Conservation (phyloP, 2,113 vertebrate species). For the Cichladusa arquata region DNA sequence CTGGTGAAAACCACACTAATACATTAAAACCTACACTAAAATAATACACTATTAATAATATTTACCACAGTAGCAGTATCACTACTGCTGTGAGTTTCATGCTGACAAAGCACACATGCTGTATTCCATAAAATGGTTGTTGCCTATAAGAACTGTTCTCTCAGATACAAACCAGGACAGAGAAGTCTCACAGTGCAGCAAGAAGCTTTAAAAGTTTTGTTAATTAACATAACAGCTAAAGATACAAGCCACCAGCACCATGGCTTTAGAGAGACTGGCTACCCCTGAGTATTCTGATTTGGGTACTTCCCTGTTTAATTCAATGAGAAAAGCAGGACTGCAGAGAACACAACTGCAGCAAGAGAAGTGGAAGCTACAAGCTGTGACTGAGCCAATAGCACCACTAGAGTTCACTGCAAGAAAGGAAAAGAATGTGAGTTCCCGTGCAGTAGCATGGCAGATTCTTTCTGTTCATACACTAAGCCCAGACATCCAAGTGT, state of each 20-base stretch:
- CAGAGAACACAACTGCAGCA: neutral
- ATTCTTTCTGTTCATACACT: neutral
- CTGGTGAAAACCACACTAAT: neutral
- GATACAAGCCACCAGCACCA: neutral
- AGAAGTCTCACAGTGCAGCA: neutral
- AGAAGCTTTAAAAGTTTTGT: neutral
- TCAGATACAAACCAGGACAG: neutral
- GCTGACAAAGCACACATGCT: neutral
- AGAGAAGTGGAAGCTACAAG: neutral
- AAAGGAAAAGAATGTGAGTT: neutral
- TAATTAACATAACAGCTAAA: neutral
- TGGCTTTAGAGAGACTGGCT: neutral
- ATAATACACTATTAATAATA: neutral
- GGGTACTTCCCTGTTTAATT: neutral
- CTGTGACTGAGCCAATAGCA: neutral
- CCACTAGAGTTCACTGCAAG: constrained; percentile 34
- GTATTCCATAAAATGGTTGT: neutral
- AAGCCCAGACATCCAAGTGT: neutral
- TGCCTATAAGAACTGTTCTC: neutral
- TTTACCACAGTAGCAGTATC: neutral
- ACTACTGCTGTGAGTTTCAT: neutral
- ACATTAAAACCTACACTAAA: neutral
- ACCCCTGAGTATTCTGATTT: neutral
- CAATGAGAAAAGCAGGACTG: neutral
- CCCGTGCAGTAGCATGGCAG: rapidly evolving